Evolutionary conservation across 1,140 invertebrate genomes (phyloP), one percentile per base, ranked within the genome.

Genomic region (Hetaerina americana): DNA sequence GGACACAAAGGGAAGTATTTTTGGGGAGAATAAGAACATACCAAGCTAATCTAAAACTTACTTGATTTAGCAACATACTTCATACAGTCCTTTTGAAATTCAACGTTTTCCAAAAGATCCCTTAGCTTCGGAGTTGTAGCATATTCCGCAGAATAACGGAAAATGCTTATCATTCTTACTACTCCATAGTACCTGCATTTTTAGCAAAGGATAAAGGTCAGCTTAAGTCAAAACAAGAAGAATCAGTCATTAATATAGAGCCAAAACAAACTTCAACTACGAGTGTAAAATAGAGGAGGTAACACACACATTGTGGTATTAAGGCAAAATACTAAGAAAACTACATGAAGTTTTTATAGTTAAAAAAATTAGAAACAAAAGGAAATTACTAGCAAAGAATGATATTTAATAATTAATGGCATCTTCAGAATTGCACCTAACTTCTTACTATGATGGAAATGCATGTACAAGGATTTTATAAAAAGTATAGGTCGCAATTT

Each of bases 111-210:
- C 26, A 88, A 87, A 5, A 94, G 80, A 66, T 87, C 83, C 75
- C 88, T 88, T 0, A 97, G 84, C 77, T 89, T 88, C n/a, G 93
- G 88, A 3, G 94, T 97, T 12, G 89, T 88, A 69, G 92, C 89
- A 80, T 97, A 98, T 74, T 96, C 90, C 81, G 97, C 97, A 74
- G 92, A 91, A 81, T 97, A 98, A 79, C 94, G 94, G 76, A 98
- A 91, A 75, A 98, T 90, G 8, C 95, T 93, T 70, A 96, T 89
- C 26, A 98, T 79, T 22, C 89, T 86, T 15, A 91, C 89, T 2
- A 94, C 88, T 76, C 89, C 86, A 76, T 90, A 91, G 80, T 90
- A 88, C 66, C 88, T 88, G 74, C 27, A 81, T 80, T 70, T 28
- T 71, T 72, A 29, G 69, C 73, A 76, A 72, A 75, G 74, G 57